A percentile compares a stretch with the other conserved stretches of the same genome.
phyloP scores from a whole-genome alignment of 1,140 invertebrate species.

The Drosophila biarmipes region DNA sequence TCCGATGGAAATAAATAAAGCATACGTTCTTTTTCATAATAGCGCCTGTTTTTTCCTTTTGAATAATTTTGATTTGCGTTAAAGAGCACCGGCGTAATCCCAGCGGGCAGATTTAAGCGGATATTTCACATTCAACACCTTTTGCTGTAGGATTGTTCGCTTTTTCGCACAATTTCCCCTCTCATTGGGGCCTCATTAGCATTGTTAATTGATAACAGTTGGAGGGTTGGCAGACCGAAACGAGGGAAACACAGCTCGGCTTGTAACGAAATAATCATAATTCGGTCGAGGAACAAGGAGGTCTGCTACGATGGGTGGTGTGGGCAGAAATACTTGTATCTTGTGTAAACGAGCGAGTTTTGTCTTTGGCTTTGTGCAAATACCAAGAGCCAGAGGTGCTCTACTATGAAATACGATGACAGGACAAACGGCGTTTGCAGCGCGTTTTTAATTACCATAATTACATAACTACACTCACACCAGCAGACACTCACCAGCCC shows the following conservation, averaged over 20 bases:
- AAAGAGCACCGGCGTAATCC: conserved; percentile 26
- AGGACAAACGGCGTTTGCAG: conserved; percentile 50
- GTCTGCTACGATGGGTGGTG: conserved; percentile 5
- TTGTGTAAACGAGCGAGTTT: conserved; percentile 37
- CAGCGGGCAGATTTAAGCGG: conserved; percentile 32
- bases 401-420: conserved; percentile 59
- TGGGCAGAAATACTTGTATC: conserved; percentile 13
- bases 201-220: conserved; percentile 64
- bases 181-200: conserved; percentile 43
- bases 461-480: conserved; percentile 72
- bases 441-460: conserved; percentile 79
- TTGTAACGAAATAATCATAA: conserved; percentile 54
- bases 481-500: background rate
- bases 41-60: conserved; percentile 15
- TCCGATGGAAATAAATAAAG: conserved; percentile 21
- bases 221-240: background rate
- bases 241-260: conserved; percentile 8
- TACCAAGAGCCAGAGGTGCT: conserved; percentile 63
- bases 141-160: background rate
- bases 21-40: background rate
- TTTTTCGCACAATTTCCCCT: conserved; percentile 17
- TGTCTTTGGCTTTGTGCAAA: conserved; percentile 41
- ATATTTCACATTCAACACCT: conserved; percentile 37
- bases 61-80: conserved; percentile 36
- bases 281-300: conserved; percentile 9